Conservation (phyloP, 53 echinoderm and acorn worm genomes). For the Hippasteria phrygiana region DNA sequence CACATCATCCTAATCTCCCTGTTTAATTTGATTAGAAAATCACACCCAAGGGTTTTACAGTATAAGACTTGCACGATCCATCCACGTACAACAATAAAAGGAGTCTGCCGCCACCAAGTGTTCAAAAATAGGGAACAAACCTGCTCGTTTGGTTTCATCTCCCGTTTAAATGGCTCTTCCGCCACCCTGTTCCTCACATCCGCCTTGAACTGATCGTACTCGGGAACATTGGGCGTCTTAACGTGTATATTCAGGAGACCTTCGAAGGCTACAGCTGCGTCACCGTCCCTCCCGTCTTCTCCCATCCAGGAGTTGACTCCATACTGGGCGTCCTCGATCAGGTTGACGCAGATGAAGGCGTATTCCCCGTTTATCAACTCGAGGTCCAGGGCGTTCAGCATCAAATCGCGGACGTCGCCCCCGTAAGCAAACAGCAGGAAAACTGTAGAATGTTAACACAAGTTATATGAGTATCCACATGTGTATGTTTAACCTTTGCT, state of each 20-base stretch:
- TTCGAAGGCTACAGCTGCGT: constrained; percentile 65
- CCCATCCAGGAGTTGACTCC: constrained; percentile 83
- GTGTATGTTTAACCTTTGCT: too few species aligned
- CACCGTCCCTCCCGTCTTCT: constrained; percentile 79
- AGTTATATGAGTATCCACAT: too few species aligned
- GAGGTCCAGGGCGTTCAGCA: constrained; percentile 75
- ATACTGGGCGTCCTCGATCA: constrained; percentile 48
- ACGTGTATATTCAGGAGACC: constrained; percentile 74
- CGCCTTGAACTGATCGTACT: constrained; percentile 58
- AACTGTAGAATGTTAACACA: constrained; percentile 48
- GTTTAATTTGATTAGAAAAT: too few species aligned
- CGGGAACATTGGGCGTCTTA: constrained; percentile 48
- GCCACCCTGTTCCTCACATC: constrained; percentile 49
- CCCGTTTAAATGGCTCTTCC: constrained; percentile 54
- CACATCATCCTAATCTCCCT: too few species aligned
- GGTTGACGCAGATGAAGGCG: constrained; percentile 77
- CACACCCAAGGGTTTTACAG: too few species aligned
- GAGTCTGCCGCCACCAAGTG: background rate
- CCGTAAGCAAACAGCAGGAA: constrained; percentile 72
- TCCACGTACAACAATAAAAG: background rate
- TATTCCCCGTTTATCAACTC: constrained; percentile 71
- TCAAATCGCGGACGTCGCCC: constrained; percentile 76
- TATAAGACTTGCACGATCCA: too few species aligned
- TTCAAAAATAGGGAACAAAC: background rate
- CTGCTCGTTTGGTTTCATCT: constrained; percentile 21